Percentiles rank a stretch among this genome's conserved stretches.
Evolutionary conservation across 2,113 vertebrate genomes (phyloP).

Genomic region (Urocynchramus pylzowi): DNA sequence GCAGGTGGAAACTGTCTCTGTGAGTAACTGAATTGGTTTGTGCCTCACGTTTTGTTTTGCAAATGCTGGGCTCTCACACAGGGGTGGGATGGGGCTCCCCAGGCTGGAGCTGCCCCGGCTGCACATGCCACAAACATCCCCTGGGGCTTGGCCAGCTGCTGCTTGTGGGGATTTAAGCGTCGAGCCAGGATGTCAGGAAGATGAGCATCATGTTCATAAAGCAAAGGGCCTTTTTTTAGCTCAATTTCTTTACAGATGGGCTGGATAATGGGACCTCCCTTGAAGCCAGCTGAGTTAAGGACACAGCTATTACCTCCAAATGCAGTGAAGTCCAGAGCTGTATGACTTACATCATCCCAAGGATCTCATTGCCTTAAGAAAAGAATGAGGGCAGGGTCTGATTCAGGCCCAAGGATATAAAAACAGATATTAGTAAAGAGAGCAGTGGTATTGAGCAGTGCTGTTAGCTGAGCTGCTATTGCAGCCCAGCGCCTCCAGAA

Average conservation of each 20-base stretch:
- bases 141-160: not conserved
- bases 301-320: conserved; percentile 20
- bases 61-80: not conserved
- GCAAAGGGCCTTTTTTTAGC: not conserved
- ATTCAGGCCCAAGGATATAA: not conserved
- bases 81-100: accelerated
- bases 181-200: not conserved
- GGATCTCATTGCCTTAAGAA: not conserved
- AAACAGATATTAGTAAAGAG: not conserved
- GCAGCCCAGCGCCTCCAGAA: not conserved
- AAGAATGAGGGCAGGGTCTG: not conserved
- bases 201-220: not conserved
- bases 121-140: accelerated
- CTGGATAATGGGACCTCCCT: conserved; percentile 4
- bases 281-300: not conserved
- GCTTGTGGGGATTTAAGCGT: not conserved
- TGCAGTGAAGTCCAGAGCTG: not conserved
- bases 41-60: not conserved
- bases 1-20: not conserved
- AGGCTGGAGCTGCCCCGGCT: accelerated
- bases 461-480: not conserved
- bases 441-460: not conserved
- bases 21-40: not conserved
- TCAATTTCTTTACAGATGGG: not conserved
- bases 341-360: not conserved